Evolutionary conservation across 2,797 vertebrate species (phyloP).

Genomic region (Takifugu rubripes): DNA sequence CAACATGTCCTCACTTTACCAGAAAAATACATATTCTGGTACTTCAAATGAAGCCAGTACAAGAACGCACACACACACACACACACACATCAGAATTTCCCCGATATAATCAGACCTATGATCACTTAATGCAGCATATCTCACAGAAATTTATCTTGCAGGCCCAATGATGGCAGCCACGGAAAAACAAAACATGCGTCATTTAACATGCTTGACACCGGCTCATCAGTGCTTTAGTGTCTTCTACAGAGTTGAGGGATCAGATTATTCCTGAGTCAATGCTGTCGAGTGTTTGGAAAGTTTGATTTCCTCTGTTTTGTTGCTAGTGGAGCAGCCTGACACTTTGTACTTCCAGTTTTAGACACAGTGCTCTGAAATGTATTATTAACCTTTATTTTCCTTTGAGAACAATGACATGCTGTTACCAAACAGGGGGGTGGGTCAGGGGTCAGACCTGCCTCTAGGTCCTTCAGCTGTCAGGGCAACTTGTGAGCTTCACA

Average conservation of each 20-base stretch:
- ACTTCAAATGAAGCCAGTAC: too few species aligned
- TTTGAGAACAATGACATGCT: neutral
- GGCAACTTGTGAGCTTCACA: neutral
- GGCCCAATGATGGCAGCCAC: slow-evolving; percentile 8
- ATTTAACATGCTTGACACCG: slow-evolving; percentile 28
- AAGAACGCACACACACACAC: neutral
- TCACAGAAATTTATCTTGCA: slow-evolving; percentile 47
- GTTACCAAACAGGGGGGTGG: neutral
- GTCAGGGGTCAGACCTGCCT: neutral
- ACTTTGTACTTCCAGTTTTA: too few species aligned
- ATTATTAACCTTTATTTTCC: neutral
- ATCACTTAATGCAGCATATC: slow-evolving; percentile 51
- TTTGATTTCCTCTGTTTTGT: too few species aligned
- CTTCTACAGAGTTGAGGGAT: too few species aligned
- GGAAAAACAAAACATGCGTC: slow-evolving; percentile 12
- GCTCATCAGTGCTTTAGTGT: neutral
- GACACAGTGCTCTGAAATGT: neutral
- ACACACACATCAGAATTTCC: slow-evolving; percentile 32
- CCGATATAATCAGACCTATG: slow-evolving; percentile 47
- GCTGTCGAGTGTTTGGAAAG: too few species aligned
- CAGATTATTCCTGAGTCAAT: too few species aligned
- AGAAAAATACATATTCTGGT: too few species aligned
- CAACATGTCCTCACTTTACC: too few species aligned
- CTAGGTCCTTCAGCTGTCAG: neutral
- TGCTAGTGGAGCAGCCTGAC: neutral